Conservation (phyloP, 2,113 vertebrate species). For the Cyprinodon brontotheroides region DNA sequence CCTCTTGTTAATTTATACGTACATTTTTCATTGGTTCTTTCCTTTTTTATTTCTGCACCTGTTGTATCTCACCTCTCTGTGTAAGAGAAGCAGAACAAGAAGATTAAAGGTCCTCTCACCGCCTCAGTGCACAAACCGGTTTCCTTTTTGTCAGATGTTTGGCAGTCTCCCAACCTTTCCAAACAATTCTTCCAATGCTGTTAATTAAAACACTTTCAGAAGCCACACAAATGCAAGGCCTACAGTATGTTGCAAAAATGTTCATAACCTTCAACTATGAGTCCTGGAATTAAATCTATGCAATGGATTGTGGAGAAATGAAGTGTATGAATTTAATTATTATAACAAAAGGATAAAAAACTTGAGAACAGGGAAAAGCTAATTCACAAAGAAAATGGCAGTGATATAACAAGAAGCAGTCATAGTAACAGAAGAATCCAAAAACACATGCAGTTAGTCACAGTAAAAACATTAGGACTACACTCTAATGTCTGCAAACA, state of each 20-base stretch:
- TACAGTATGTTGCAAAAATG: not conserved
- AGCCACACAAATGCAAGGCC: conserved; percentile 28
- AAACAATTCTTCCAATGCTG: conserved; percentile 45
- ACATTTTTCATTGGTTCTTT: conserved; percentile 6
- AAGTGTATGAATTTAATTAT: not conserved
- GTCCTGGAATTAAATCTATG: not conserved
- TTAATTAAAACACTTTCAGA: conserved; percentile 50
- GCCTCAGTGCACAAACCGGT: conserved; percentile 18
- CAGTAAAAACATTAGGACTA: too few species aligned
- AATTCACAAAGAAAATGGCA: too few species aligned
- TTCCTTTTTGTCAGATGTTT: conserved; percentile 31
- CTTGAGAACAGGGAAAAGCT: not conserved
- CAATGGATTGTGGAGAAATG: not conserved
- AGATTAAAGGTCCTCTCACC: conserved; percentile 10
- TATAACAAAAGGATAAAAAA: not conserved
- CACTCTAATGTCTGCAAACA: too few species aligned
- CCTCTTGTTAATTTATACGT: conserved; percentile 16
- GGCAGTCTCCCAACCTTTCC: conserved; percentile 9
- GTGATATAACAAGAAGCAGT: too few species aligned
- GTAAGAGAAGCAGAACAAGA: conserved; percentile 4
- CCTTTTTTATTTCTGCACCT: not conserved
- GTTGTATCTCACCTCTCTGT: conserved; percentile 4
- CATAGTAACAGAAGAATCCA: too few species aligned
- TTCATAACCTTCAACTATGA: not conserved
- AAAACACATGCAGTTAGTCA: too few species aligned